Evolutionary conservation across 2,888 invertebrate genomes (phyloP).

Genomic region (Octonoba sinensis): DNA sequence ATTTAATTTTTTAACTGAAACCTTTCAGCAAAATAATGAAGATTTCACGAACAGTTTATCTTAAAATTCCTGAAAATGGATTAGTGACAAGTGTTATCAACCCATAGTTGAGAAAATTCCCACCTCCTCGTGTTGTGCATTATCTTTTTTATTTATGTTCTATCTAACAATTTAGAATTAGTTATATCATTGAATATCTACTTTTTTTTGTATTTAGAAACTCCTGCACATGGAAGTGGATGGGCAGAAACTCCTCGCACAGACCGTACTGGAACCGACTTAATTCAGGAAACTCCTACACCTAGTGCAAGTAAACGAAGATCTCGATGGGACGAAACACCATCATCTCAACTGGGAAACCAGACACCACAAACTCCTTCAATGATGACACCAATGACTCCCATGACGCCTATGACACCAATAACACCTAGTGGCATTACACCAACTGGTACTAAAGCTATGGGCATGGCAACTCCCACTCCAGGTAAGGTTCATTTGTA

Average conservation of each 20-base stretch:
- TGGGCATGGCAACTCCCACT: constrained; percentile 98
- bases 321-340: constrained; percentile 99
- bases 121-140: too few species aligned
- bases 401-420: constrained; percentile 72
- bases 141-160: not conserved
- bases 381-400: constrained; percentile 68
- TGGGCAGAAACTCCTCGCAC: constrained; percentile 99
- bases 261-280: constrained; percentile 83
- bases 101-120: too few species aligned
- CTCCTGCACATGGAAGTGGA: constrained; percentile 94
- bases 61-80: too few species aligned
- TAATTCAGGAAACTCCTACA: constrained; percentile 90
- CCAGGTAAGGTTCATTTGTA: constrained; percentile 75
- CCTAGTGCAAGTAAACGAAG: constrained; percentile 94
- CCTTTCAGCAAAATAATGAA: too few species aligned
- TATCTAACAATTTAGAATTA: not conserved
- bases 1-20: too few species aligned
- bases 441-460: constrained; percentile 93
- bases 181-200: not conserved
- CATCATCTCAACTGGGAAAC: constrained; percentile 76
- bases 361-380: constrained; percentile 69
- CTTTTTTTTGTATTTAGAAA: constrained; percentile 76
- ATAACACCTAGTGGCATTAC: constrained; percentile 88
- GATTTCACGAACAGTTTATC: too few species aligned
- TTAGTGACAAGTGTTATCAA: too few species aligned